A percentile compares a stretch with the other conserved stretches of the same genome.
phyloP scores from a whole-genome alignment of 2,888 invertebrate species.

The Mechanitis mazaeus region DNA sequence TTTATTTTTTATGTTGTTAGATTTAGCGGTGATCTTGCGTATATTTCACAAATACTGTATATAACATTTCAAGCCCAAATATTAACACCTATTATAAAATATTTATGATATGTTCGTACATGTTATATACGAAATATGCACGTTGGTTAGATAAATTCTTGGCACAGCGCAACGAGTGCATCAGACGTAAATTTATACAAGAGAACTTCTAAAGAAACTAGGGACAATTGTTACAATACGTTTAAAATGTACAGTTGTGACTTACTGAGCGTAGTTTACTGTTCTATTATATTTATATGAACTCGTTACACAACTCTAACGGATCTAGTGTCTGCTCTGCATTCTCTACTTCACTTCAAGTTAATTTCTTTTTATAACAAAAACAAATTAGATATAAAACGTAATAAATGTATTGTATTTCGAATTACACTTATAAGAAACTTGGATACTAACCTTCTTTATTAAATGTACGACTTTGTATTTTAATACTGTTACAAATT shows the following conservation, averaged over 20 bases:
- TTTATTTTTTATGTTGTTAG: too few relatives aligned
- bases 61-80: too few relatives aligned
- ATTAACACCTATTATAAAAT: too few relatives aligned
- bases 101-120: too few relatives aligned
- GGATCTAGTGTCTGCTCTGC: neutral
- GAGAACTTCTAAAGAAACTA: slow-evolving; percentile 18
- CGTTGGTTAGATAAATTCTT: slow-evolving; percentile 23
- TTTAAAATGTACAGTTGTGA: slow-evolving; percentile 12
- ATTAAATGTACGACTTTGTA: too few relatives aligned
- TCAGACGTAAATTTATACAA: slow-evolving; percentile 25
- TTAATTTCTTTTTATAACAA: neutral
- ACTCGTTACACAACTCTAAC: neutral
- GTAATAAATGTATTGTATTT: too few relatives aligned
- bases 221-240: slow-evolving; percentile 19
- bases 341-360: neutral
- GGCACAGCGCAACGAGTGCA: slow-evolving; percentile 19
- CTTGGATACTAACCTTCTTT: too few relatives aligned
- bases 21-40: too few relatives aligned
- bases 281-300: slow-evolving; percentile 2
- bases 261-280: neutral
- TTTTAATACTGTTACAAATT: too few relatives aligned
- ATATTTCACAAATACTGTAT: too few relatives aligned
- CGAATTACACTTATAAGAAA: too few relatives aligned
- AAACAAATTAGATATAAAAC: too few relatives aligned
- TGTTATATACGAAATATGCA: slow-evolving; percentile 15